phyloP scores from a whole-genome alignment of 2,797 vertebrate species.

The Pangasius krempfi region DNA sequence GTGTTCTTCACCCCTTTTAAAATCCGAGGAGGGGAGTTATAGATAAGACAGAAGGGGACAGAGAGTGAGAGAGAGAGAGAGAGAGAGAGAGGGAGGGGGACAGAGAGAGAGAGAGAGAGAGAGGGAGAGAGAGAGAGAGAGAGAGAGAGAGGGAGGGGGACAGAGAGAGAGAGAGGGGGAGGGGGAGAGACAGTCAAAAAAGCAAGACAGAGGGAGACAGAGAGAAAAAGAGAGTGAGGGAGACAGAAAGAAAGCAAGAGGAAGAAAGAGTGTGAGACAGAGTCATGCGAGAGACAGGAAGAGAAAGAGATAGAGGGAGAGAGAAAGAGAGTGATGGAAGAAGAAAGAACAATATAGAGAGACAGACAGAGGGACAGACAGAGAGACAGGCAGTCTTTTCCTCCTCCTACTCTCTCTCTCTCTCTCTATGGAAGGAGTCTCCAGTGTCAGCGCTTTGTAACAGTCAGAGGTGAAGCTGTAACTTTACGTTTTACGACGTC shows the following conservation, averaged over 20 bases:
- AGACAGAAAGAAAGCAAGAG: neutral
- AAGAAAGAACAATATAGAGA: neutral
- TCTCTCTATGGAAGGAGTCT: neutral
- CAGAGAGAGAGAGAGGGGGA: no score
- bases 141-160: neutral
- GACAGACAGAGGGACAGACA: neutral
- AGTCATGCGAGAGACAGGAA: accelerated
- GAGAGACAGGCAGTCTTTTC: neutral
- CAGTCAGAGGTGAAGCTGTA: no score
- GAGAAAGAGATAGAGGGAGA: neutral
- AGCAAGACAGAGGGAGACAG: neutral
- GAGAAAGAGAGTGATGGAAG: neutral
- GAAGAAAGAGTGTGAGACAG: neutral
- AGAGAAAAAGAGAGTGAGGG: neutral
- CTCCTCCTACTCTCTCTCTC: neutral
- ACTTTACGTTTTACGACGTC: neutral
- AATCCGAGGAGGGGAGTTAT: neutral
- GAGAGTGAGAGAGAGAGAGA: neutral
- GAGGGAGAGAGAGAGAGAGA: neutral
- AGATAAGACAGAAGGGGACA: neutral
- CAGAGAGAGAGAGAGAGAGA: neutral
- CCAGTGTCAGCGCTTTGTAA: no score
- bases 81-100: neutral
- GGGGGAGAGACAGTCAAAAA: neutral
- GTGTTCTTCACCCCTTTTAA: constrained; percentile 64